Evolutionary conservation across 2,797 vertebrate genomes (phyloP).

Genomic region (Arctocebus calabarensis): DNA sequence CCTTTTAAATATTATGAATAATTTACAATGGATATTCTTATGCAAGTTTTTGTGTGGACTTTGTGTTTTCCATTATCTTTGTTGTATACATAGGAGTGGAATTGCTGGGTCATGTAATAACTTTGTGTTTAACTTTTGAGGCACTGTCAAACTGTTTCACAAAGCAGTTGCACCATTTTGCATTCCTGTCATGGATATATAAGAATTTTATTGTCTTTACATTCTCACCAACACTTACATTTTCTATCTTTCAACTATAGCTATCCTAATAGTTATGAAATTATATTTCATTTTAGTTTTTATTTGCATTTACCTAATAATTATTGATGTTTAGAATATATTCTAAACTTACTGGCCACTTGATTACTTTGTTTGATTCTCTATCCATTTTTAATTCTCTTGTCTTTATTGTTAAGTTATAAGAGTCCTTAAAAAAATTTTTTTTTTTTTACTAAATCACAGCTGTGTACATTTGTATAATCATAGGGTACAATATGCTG

Average conservation of each 20-base stretch:
- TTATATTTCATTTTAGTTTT: conserved; percentile 32
- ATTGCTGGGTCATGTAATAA: not conserved
- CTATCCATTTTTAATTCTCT: not conserved
- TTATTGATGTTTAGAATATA: not conserved
- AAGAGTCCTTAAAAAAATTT: not conserved
- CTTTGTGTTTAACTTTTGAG: not conserved
- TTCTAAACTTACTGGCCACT: not conserved
- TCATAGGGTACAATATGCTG: too few species aligned
- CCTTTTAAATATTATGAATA: not conserved
- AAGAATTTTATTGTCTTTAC: not conserved
- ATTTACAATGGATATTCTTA: not conserved
- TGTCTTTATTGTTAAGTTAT: not conserved
- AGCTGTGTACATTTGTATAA: too few species aligned
- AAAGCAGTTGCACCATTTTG: not conserved
- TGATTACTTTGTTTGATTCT: not conserved
- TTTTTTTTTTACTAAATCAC: too few species aligned
- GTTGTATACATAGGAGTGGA: not conserved
- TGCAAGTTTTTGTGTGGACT: not conserved
- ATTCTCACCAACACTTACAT: not conserved
- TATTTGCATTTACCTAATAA: conserved; percentile 29
- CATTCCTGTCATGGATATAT: not conserved
- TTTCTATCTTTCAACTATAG: not conserved
- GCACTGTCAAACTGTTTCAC: not conserved
- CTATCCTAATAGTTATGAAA: not conserved
- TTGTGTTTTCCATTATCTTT: not conserved